A percentile compares a stretch with the other conserved stretches of the same genome.
These are phyloP conservation scores for Arbacia lixula DNA, from an alignment of 53 echinoderm and acorn worm genomes.

Conservation along the genomic window DNA sequence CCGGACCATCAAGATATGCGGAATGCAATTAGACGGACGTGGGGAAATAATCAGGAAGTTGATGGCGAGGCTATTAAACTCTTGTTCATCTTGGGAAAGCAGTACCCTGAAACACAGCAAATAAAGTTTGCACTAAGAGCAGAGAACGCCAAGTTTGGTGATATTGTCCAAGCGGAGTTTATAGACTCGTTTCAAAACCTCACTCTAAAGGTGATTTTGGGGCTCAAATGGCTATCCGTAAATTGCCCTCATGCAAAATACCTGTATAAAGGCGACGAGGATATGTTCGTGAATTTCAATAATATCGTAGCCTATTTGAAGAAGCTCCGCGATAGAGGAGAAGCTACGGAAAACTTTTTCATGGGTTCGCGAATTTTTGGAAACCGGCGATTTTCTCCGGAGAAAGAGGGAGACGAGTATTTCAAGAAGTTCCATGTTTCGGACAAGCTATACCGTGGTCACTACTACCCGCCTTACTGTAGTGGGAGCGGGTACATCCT, in stretches of 20 bases:
- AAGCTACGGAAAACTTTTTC: constrained; percentile 36
- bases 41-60: constrained; percentile 25
- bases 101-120: not conserved
- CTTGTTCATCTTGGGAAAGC: constrained; percentile 50
- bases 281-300: constrained; percentile 64
- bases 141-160: constrained; percentile 47
- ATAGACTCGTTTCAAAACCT: constrained; percentile 50
- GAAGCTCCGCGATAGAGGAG: constrained; percentile 38
- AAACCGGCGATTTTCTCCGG: constrained; percentile 17
- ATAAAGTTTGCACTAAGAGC: constrained; percentile 16
- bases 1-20: constrained; percentile 35
- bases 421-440: constrained; percentile 46
- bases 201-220: constrained; percentile 65
- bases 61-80: constrained; percentile 17
- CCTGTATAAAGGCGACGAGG: constrained; percentile 69
- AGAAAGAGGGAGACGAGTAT: not conserved
- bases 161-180: constrained; percentile 70
- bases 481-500: constrained; percentile 60
- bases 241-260: constrained; percentile 62
- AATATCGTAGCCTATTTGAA: constrained; percentile 42
- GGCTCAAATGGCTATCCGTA: constrained; percentile 51
- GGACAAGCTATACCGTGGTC: constrained; percentile 14
- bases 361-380: constrained; percentile 59
- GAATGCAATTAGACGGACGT: constrained; percentile 64
- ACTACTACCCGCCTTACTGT: constrained; percentile 61